A percentile compares a stretch with the other conserved stretches of the same genome.
phyloP scores from a whole-genome alignment of 2,113 vertebrate species.

The Dendropsophus ebraccatus region DNA sequence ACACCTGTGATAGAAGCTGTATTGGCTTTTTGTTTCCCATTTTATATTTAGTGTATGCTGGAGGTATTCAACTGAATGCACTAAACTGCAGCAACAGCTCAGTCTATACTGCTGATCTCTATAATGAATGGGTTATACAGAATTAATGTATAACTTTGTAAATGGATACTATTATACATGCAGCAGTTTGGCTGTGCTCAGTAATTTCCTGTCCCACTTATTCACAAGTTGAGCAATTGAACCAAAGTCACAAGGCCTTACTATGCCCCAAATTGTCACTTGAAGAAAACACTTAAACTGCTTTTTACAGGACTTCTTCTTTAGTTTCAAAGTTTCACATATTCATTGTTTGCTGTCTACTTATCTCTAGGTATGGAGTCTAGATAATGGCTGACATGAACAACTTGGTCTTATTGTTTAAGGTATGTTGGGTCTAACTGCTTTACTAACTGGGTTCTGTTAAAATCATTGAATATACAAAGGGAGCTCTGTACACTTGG shows the following conservation, averaged over 20 bases:
- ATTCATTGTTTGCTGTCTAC: neutral
- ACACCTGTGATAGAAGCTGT: neutral
- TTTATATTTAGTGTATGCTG: neutral
- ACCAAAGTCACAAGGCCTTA: neutral
- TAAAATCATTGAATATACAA: too few species aligned
- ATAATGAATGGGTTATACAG: too few species aligned
- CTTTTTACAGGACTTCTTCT: neutral
- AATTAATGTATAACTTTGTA: neutral
- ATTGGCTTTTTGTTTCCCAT: neutral
- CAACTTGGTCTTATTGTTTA: neutral
- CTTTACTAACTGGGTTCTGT: too few species aligned
- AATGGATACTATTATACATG: neutral
- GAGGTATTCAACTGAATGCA: neutral
- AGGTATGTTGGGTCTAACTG: conserved; percentile 39
- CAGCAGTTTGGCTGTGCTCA: neutral
- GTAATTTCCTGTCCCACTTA: neutral
- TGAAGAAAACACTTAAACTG: neutral
- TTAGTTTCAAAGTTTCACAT: neutral
- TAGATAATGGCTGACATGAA: conserved; percentile 4
- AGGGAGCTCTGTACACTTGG: too few species aligned
- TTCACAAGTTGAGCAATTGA: too few species aligned
- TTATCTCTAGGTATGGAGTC: conserved; percentile 29
- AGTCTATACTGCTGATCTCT: neutral
- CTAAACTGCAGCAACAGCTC: neutral
- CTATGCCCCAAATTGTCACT: neutral